Evolutionary conservation across 2,888 invertebrate genomes (phyloP).

Genomic region (Synergus umbraculus): DNA sequence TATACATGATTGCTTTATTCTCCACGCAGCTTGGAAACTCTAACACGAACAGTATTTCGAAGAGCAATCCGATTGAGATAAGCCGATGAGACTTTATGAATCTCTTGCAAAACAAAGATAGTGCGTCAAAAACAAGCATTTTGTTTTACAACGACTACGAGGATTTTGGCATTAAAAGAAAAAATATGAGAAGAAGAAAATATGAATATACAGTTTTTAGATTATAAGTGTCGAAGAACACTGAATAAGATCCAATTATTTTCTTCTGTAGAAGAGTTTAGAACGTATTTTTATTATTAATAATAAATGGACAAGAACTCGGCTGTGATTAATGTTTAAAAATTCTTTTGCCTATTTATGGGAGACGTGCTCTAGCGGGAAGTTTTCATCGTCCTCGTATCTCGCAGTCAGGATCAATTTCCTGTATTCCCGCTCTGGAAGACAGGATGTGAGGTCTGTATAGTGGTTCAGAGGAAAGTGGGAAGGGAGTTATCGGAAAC

Average conservation of each 20-base stretch:
- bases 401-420: conserved; percentile 57
- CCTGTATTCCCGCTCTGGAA: conserved; percentile 52
- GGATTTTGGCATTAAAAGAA: background rate
- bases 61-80: background rate
- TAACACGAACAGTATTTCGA: background rate
- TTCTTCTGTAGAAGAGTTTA: no score
- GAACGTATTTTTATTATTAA: background rate
- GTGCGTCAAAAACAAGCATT: background rate
- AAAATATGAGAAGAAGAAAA: background rate
- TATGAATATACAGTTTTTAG: no score
- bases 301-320: conserved; percentile 22
- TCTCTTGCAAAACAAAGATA: background rate
- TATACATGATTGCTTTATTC: background rate
- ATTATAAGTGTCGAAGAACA: no score
- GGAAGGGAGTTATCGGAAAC: conserved; percentile 56
- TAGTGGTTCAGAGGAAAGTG: conserved; percentile 21
- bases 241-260: no score
- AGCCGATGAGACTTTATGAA: background rate
- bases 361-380: conserved; percentile 43
- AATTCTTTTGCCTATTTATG: conserved; percentile 25
- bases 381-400: conserved; percentile 55
- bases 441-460: conserved; percentile 30
- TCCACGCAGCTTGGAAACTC: background rate
- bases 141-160: background rate
- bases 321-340: conserved; percentile 28